Conservation (phyloP, 2,113 vertebrate genomes). For the Raja brachyura region DNA sequence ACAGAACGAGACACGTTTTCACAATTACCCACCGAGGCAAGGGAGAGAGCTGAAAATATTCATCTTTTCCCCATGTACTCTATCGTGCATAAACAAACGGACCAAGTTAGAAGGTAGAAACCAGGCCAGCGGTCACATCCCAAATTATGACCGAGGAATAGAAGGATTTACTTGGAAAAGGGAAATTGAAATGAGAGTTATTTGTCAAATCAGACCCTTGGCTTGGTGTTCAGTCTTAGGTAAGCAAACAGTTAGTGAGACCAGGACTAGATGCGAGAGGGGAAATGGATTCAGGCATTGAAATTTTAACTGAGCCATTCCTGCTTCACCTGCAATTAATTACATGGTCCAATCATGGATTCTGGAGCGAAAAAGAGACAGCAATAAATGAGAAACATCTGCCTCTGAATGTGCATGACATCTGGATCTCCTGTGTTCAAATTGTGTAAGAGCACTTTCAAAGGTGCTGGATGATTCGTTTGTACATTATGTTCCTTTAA, state of each 20-base stretch:
- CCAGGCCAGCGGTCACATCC: neutral
- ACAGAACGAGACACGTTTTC: neutral
- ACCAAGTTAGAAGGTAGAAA: neutral
- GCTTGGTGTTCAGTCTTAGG: neutral
- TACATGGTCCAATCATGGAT: neutral
- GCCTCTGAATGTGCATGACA: neutral
- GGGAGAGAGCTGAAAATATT: too few species aligned
- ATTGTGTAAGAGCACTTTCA: neutral
- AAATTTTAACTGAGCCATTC: neutral
- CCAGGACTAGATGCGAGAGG: neutral
- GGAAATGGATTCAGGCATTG: constrained; percentile 8
- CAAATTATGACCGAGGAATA: neutral
- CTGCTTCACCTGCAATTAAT: neutral
- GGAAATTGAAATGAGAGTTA: neutral
- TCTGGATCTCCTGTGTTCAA: neutral
- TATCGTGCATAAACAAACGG: neutral
- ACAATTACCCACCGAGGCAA: neutral
- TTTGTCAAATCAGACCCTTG: neutral
- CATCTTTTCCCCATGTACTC: too few species aligned
- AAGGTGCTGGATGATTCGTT: too few species aligned
- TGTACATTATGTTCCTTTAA: neutral
- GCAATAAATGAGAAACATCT: constrained; percentile 18
- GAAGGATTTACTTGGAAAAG: neutral
- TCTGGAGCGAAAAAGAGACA: neutral
- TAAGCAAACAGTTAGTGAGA: neutral